Evolutionary conservation across 2,888 invertebrate genomes (phyloP).

Genomic region (Ormyrus pomaceus): DNA sequence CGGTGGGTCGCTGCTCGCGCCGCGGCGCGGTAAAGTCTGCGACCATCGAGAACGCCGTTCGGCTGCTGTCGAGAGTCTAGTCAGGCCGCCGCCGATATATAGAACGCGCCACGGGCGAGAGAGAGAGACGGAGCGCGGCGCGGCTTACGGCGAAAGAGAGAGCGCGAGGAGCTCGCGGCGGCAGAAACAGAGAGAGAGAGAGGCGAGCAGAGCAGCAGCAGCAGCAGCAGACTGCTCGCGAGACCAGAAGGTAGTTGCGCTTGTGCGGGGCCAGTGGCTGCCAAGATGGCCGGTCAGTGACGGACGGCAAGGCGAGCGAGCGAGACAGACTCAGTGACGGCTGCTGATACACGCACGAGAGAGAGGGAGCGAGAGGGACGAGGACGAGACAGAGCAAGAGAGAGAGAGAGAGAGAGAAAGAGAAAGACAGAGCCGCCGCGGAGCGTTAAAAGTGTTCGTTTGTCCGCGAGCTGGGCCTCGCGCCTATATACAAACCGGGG

Average conservation of each 20-base stretch:
- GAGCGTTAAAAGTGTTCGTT: no score
- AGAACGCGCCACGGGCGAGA: not conserved
- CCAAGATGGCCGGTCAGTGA: constrained; percentile 73
- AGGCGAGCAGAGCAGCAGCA: no score
- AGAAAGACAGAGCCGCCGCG: not conserved
- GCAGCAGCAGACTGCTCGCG: not conserved
- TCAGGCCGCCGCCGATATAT: not conserved
- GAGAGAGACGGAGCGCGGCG: not conserved
- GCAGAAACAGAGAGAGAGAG: not conserved
- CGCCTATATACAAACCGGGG: no score
- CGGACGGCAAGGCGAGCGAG: constrained; percentile 11
- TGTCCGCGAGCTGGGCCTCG: not conserved
- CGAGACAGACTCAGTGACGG: not conserved
- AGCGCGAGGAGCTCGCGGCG: constrained; percentile 16
- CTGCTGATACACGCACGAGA: not conserved
- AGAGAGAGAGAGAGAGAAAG: constrained; percentile 12
- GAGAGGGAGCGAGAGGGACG: not conserved
- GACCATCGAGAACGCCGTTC: not conserved
- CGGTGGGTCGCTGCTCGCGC: constrained; percentile 21
- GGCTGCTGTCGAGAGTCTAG: no score
- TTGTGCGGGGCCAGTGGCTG: constrained; percentile 61
- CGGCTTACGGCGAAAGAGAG: not conserved
- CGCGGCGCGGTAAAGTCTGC: constrained; percentile 4
- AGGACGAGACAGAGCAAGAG: not conserved
- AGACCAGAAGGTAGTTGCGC: constrained; percentile 44